Base-by-base conservation (phyloP, 2,113 vertebrate genomes). In the Nycticorax nycticorax region DNA sequence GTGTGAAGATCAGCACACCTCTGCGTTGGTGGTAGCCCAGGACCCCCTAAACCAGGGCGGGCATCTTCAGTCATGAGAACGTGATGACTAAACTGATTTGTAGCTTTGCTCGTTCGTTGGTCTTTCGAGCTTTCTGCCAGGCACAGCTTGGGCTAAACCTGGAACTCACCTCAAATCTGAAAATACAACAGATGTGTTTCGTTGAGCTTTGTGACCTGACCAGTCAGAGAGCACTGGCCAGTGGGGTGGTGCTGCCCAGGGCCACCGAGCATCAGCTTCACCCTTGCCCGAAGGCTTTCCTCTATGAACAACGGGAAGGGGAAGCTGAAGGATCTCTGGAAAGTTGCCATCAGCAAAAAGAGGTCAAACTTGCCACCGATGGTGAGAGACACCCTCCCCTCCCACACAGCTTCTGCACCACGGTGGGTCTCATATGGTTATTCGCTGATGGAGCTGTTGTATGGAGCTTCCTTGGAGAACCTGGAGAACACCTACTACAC, bases 181-280 rank as follows among this genome's bases (percentile, higher is more conserved):
- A 43, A 30, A 23, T 21, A 18, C 1, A 1, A 15, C 1, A 2
- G n/a, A 45, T n/a, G 23, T 1, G 1, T 55, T 28, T 37, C 3
- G 1, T 52, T 53, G 43, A 24, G 8, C 37, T 45, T 59, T 14
- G 56, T 11, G 72, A 41, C 50, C 10, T 30, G 63, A n/a, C 12
- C 1, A 1, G 45, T 32, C 12, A 14, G 33, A 37, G 41, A 15
- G 20, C 5, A 1, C 53, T 81, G 64, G 27, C 64, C 3, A 4
- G 27, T 0, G 2, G 33, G 41, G 33, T 26, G 28, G n/a, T 7
- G 30, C 56, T 41, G 30, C 18, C 81, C 56, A 14, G 30, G 56
- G 35, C 45, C 47, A 41, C 56, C 4, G 0, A 69, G n/a, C 43
- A 22, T n/a, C 53, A n/a, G 28, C 20, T 15, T 57, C 1, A 5